Evolutionary conservation across 2,888 invertebrate genomes (phyloP).

Genomic region (Scaptomyza parva): DNA sequence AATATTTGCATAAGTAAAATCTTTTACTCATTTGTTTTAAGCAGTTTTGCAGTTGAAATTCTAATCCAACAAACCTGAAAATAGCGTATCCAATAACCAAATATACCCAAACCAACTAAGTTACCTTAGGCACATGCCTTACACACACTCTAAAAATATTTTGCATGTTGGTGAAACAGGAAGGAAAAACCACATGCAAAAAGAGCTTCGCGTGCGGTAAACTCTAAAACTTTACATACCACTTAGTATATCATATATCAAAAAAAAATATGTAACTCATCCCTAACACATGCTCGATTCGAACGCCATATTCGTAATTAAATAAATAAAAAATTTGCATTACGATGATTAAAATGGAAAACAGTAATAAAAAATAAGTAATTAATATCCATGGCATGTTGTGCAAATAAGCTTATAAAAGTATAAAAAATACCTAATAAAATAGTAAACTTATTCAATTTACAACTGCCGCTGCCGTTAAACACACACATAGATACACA

Average conservation of each 20-base stretch:
- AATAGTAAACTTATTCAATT: conserved; percentile 16
- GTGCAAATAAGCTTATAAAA: conserved; percentile 8
- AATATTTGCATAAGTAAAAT: no score
- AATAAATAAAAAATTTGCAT: conserved; percentile 48
- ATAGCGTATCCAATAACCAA: conserved; percentile 20
- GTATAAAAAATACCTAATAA: conserved; percentile 9
- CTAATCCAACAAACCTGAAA: background rate
- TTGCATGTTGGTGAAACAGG: conserved; percentile 34
- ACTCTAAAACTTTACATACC: background rate
- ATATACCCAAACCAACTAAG: conserved; percentile 10
- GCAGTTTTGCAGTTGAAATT: background rate
- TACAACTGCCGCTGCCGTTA: conserved; percentile 21
- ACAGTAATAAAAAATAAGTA: conserved; percentile 27
- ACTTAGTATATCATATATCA: conserved; percentile 38
- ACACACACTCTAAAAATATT: conserved; percentile 10
- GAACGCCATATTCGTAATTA: conserved; percentile 34
- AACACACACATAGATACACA: background rate
- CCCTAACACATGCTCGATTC: conserved; percentile 21
- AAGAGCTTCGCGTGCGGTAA: conserved; percentile 42
- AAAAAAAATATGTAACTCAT: conserved; percentile 19
- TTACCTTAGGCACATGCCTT: conserved; percentile 39
- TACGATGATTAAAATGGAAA: conserved; percentile 38
- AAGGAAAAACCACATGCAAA: conserved; percentile 53
- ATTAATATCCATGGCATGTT: conserved; percentile 34
- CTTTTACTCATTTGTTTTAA: background rate